Evolutionary conservation across 2,888 invertebrate genomes (phyloP), one percentile per base, ranked within the genome.

Genomic region (Pandemis cinnamomeana): DNA sequence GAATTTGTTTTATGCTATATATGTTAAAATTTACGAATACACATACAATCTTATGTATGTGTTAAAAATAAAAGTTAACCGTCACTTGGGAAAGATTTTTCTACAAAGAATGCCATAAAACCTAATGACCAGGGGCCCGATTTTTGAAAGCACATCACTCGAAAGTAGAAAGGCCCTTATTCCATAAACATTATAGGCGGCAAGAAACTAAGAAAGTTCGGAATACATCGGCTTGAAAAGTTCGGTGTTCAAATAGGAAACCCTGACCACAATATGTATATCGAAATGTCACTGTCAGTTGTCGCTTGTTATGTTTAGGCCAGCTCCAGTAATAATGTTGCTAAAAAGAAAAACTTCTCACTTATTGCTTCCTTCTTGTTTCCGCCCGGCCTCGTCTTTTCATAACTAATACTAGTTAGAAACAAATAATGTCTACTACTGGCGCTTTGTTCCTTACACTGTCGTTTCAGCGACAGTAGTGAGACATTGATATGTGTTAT

Each of bases 341-440:
- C 42, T 51, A 61, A 41, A 7, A 8, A 61, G 20, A 53, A 46
- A 51, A 71, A 71, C 71, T 61, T 71, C 61, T 27, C 61, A 71
- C 67, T 67, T 53, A 67, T 71, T 63, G 46, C 67, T 61, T 61
- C 67, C 67, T 36, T 42, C 67, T 51, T 44, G n/a, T 27, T 20
- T 42, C 42, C 41, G 51, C 61, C 42, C 51, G 27, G 60, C 67
- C 60, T 42, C 51, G 42, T 71, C 71, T 7, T 20, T 42, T 61
- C 44, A 27, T 51, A 67, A 36, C 27, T 36, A 36, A 67, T 67
- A 61, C 61, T n/a, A 71, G 61, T 71, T 51, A 20, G 60, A 51
- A 66, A 58, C 64, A 71, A 71, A 66, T 55, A 66, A 64, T 27
- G 10, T 27, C 41, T 60, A 60, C 67, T 51, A 51, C 51, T 20